These are phyloP conservation scores for Drosophila fuyamai DNA, from an alignment of 1,140 invertebrate genomes.

Conservation along the genomic window DNA sequence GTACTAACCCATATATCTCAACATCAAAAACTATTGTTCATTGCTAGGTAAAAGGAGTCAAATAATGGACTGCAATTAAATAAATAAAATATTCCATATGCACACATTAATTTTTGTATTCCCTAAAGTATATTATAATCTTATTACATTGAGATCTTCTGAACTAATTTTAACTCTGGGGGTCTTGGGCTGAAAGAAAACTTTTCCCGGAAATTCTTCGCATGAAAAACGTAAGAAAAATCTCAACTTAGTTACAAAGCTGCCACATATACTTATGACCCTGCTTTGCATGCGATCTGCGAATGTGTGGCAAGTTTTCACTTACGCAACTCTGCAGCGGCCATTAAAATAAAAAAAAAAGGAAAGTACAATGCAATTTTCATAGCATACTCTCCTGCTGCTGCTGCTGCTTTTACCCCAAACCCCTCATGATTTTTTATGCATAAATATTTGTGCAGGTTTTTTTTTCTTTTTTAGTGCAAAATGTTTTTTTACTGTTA, in stretches of 20 bases:
- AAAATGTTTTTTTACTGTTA: conserved; percentile 72
- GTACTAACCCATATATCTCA: too few relatives aligned
- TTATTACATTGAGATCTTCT: conserved; percentile 4
- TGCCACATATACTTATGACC: conserved; percentile 23
- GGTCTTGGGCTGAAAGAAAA: conserved; percentile 12
- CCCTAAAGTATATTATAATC: conserved; percentile 6
- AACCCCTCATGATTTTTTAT: conserved; percentile 35
- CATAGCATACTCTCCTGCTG: conserved; percentile 55
- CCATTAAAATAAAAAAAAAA: conserved; percentile 47
- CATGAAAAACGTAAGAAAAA: conserved; percentile 31
- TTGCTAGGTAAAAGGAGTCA: too few relatives aligned
- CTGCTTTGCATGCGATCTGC: conserved; percentile 50
- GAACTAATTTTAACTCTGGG: conserved; percentile 16
- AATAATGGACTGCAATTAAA: too few relatives aligned
- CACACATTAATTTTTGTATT: not conserved
- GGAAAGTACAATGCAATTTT: conserved; percentile 58
- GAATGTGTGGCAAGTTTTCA: conserved; percentile 63
- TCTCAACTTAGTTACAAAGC: conserved; percentile 47
- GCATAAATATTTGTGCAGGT: conserved; percentile 52
- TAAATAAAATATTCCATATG: too few relatives aligned
- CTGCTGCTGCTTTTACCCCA: conserved; percentile 1
- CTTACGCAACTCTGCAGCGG: conserved; percentile 53
- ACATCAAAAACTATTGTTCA: too few relatives aligned
- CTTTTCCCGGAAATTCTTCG: conserved; percentile 11
- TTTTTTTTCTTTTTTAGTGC: conserved; percentile 30